Evolutionary conservation across 2,797 vertebrate species (phyloP).

Genomic region (Oryzias sinensis): DNA sequence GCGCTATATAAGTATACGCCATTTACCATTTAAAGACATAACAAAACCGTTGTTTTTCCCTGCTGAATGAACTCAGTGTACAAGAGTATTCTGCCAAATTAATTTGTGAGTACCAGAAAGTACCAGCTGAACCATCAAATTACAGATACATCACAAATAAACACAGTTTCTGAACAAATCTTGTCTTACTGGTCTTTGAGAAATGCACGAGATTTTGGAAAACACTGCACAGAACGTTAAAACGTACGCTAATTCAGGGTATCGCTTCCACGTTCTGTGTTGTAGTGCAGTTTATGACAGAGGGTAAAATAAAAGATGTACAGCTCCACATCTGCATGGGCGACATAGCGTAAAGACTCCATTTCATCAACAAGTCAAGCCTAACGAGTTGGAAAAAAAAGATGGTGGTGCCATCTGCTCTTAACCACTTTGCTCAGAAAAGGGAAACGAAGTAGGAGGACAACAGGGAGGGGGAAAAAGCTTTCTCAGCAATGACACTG

Average conservation of each 20-base stretch:
- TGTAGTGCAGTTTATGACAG: slow-evolving; percentile 28
- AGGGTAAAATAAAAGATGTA: slow-evolving; percentile 44
- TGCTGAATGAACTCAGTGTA: slow-evolving; percentile 19
- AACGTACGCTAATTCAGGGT: slow-evolving; percentile 12
- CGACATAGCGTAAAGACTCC: slow-evolving; percentile 71
- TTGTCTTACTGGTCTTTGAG: neutral
- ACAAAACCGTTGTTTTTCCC: slow-evolving; percentile 26
- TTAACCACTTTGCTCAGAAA: slow-evolving; percentile 60
- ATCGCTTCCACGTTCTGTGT: slow-evolving; percentile 9
- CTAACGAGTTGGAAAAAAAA: slow-evolving; percentile 82
- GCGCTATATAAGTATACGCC: no score
- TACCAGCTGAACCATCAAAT: slow-evolving; percentile 24
- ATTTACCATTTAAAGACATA: no score
- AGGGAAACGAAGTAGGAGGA: slow-evolving; percentile 28
- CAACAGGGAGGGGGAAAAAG: slow-evolving; percentile 13
- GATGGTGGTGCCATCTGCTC: slow-evolving; percentile 80
- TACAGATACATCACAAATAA: slow-evolving; percentile 14
- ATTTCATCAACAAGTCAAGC: slow-evolving; percentile 82
- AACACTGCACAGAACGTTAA: neutral
- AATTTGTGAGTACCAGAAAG: slow-evolving; percentile 8
- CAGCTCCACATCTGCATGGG: slow-evolving; percentile 74
- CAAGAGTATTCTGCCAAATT: slow-evolving; percentile 11
- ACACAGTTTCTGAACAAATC: slow-evolving; percentile 19
- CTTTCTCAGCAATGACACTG: slow-evolving; percentile 44
- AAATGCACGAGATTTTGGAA: slow-evolving; percentile 11